Evolutionary conservation across 2,888 invertebrate genomes (phyloP), one percentile per base, ranked within the genome.

Genomic region (Tetropium fuscum): DNA sequence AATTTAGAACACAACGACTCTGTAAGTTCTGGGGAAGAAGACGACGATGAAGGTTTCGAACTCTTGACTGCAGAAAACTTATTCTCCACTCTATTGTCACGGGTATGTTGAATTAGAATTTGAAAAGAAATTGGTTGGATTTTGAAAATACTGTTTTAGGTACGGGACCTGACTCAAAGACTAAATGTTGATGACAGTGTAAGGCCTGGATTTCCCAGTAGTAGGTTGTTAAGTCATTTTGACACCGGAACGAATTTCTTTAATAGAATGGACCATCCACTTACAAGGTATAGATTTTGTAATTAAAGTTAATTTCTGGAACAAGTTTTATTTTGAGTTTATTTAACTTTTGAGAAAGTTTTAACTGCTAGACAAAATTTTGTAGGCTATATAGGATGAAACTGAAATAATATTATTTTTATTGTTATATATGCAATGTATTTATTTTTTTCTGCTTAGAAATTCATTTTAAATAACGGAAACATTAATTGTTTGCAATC

Each of bases 41-140:
- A 94, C 73, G 90, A 94, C 73, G 94, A 94, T 75, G 95, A 95
- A 76, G 94, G 93, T 69, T 95, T 95, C 84, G 95, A 95, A 79
- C 88, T 94, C 72, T 87, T 95, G 70, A 95, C 95, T 1, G 94
- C 95, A 0, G 95, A 95, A 83, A 94, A 94, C 80, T 85, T 95
- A 49, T 95, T 95, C 83, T 94, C 94, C 8, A 94, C 94, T 8
- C 84, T 95, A 48, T 81, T 95, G 66, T 92, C 94, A 70, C 85
- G 94, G 82, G 94, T 94, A 81, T 76, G 83, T 76, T 8, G 5
- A n/a, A 3, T 2, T 30, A 2, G 15, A n/a, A 18, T 2, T 15
- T n/a, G n/a, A n/a, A n/a, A n/a, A 15, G 11, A 18, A 44, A 2
- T 8, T 15, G 16, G 4, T 1, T 1, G 10, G 10, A 16, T 27